Evolutionary conservation across 1,140 invertebrate species (phyloP).

Genomic region (Thaumetopoea pityocampa): DNA sequence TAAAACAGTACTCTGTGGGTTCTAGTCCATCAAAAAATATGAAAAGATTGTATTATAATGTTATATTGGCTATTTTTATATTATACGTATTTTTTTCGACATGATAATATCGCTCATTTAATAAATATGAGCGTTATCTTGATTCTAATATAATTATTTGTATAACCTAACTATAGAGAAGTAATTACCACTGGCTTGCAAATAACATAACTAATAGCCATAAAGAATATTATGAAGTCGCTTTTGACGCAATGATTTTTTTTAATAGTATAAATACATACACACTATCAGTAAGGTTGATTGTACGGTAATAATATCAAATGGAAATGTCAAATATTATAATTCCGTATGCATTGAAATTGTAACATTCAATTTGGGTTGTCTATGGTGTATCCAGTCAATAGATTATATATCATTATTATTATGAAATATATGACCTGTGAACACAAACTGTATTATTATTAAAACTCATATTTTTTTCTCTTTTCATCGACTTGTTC

Average conservation of each 20-base stretch:
- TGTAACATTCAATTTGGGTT: conserved; percentile 10
- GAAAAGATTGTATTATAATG: conserved; percentile 47
- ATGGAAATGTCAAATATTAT: conserved; percentile 17
- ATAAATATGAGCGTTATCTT: conserved; percentile 49
- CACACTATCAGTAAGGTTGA: conserved; percentile 15
- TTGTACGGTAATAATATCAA: conserved; percentile 21
- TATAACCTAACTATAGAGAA: conserved; percentile 67
- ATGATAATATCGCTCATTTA: conserved; percentile 43
- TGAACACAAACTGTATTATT: conserved; percentile 39
- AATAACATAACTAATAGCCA: conserved; percentile 73
- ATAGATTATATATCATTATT: conserved; percentile 39
- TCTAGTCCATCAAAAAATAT: conserved; percentile 71
- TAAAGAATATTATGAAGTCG: conserved; percentile 62
- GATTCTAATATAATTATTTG: conserved; percentile 53
- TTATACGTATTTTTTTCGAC: conserved; percentile 30
- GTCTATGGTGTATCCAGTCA: conserved; percentile 27
- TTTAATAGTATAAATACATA: conserved; percentile 41
- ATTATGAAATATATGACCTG: conserved; percentile 64
- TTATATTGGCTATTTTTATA: conserved; percentile 51
- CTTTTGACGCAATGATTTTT: conserved; percentile 70
- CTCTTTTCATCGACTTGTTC: too few relatives aligned
- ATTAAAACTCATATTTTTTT: too few relatives aligned
- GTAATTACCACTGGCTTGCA: conserved; percentile 69
- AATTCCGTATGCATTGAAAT: conserved; percentile 19
- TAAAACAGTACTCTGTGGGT: conserved; percentile 57